A percentile compares a stretch with the other conserved stretches of the same genome.
phyloP scores from a whole-genome alignment of 2,888 invertebrate species.

The Bombylius major region DNA sequence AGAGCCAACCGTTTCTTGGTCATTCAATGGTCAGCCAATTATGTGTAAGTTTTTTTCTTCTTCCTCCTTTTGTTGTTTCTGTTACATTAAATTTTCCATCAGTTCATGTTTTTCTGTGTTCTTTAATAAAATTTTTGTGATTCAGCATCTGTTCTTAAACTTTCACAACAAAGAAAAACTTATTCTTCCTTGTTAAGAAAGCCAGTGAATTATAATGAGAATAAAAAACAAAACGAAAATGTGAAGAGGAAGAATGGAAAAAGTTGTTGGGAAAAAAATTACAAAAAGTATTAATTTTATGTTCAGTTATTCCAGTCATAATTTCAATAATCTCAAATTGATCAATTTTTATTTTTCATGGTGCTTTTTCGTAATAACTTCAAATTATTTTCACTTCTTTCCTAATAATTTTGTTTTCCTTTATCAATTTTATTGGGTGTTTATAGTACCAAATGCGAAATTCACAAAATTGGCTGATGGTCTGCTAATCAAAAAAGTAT shows the following conservation, averaged over 20 bases:
- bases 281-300: too few species aligned
- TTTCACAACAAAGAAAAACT: too few species aligned
- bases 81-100: too few species aligned
- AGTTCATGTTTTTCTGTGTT: too few species aligned
- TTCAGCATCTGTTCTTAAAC: too few species aligned
- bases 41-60: constrained; percentile 15
- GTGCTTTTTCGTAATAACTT: neutral
- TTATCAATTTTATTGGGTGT: constrained; percentile 5
- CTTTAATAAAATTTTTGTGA: too few species aligned
- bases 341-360: neutral
- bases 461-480: constrained; percentile 42
- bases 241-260: too few species aligned
- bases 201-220: too few species aligned
- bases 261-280: too few species aligned
- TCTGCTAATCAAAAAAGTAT: constrained; percentile 42
- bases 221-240: too few species aligned
- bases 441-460: constrained; percentile 26
- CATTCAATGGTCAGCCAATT: constrained; percentile 36
- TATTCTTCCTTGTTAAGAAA: too few species aligned
- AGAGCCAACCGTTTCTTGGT: constrained; percentile 37
- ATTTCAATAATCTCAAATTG: neutral
- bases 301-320: neutral
- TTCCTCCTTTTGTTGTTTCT: too few species aligned
- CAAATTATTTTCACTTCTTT: neutral
- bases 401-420: constrained; percentile 4